Conservation (phyloP, 2,113 vertebrate genomes). For the Anguilla rostrata region DNA sequence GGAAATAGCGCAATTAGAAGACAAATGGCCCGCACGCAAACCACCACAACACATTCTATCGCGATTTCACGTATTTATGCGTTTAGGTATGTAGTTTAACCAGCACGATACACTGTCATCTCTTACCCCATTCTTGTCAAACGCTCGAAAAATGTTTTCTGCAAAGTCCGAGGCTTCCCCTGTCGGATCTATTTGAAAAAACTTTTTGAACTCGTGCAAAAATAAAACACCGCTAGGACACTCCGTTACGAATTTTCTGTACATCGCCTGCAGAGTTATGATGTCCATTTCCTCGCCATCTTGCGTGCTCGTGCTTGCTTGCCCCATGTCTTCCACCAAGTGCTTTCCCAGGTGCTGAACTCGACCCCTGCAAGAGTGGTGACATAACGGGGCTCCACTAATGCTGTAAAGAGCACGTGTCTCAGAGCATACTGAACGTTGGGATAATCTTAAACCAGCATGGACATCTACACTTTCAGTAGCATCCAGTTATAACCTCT, state of each 20-base stretch:
- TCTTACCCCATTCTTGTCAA: constrained; percentile 74
- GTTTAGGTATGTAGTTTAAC: too few species aligned
- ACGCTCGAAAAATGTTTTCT: constrained; percentile 69
- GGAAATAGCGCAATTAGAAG: neutral
- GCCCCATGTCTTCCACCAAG: constrained; percentile 56
- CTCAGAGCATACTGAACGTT: too few species aligned
- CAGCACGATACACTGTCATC: neutral
- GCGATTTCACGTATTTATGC: too few species aligned
- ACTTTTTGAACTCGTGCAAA: constrained; percentile 71
- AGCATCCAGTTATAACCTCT: too few species aligned
- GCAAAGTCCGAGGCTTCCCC: constrained; percentile 67
- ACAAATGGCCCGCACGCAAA: neutral
- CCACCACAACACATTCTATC: neutral
- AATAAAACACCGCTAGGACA: constrained; percentile 68
- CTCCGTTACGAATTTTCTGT: constrained; percentile 68
- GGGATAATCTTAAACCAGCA: too few species aligned
- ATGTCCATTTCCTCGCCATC: constrained; percentile 56
- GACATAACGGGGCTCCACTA: too few species aligned
- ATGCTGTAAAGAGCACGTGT: too few species aligned
- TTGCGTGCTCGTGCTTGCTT: constrained; percentile 53
- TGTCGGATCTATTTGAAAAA: constrained; percentile 65
- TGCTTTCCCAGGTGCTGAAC: constrained; percentile 31
- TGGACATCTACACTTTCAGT: too few species aligned
- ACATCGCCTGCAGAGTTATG: constrained; percentile 69
- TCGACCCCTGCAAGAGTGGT: neutral